These are phyloP conservation scores for Sycophaga agraensis DNA, from an alignment of 1,140 invertebrate genomes.

Conservation along the genomic window DNA sequence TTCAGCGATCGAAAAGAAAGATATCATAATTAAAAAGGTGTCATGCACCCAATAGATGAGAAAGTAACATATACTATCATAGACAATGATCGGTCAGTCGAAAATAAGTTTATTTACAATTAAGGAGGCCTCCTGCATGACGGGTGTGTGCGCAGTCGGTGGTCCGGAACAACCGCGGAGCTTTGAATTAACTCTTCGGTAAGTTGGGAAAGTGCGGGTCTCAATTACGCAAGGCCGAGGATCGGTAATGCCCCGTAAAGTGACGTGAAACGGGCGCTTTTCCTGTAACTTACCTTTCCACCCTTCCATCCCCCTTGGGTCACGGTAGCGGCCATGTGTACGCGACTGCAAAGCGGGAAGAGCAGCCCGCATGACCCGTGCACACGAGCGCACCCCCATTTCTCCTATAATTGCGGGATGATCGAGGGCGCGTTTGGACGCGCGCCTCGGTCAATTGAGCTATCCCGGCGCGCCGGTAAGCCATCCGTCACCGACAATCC, in stretches of 20 bases:
- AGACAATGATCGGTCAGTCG: too few relatives aligned
- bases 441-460: neutral
- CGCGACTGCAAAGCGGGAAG: neutral
- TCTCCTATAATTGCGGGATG: conserved; percentile 4
- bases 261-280: neutral
- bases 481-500: neutral
- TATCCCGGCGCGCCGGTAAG: neutral
- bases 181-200: neutral
- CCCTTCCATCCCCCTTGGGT: too few relatives aligned
- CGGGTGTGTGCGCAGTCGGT: too few relatives aligned
- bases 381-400: neutral
- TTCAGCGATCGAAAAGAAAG: too few relatives aligned
- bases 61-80: too few relatives aligned
- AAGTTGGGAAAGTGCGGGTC: conserved; percentile 5
- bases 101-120: too few relatives aligned
- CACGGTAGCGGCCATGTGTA: too few relatives aligned
- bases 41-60: too few relatives aligned
- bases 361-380: neutral
- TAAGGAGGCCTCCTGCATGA: too few relatives aligned
- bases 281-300: neutral
- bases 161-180: too few relatives aligned
- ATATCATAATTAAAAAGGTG: too few relatives aligned
- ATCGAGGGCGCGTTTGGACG: neutral
- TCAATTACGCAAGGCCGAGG: neutral
- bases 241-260: neutral